These are phyloP conservation scores for Hylaea fasciaria DNA, from an alignment of 2,888 invertebrate species.

Conservation along the genomic window DNA sequence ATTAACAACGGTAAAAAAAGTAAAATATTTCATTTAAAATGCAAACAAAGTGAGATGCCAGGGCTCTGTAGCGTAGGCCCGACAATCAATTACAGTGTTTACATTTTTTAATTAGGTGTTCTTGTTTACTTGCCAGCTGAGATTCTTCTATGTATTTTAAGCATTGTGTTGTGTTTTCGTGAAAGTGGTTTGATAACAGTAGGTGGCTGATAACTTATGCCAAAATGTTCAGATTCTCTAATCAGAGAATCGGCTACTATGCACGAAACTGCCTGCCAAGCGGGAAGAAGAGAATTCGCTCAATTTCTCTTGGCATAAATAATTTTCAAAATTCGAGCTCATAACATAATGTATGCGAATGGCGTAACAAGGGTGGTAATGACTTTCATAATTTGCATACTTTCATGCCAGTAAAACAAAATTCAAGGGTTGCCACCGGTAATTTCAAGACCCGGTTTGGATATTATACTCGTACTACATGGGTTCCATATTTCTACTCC, in stretches of 20 bases:
- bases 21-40: slow-evolving; percentile 13
- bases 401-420: slow-evolving; percentile 22
- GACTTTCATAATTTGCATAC: slow-evolving; percentile 30
- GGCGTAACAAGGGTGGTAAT: slow-evolving; percentile 18
- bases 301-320: slow-evolving; percentile 3
- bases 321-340: slow-evolving; percentile 7
- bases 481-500: slow-evolving; percentile 8
- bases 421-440: slow-evolving; percentile 22
- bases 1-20: too few species aligned
- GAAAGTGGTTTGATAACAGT: too few species aligned
- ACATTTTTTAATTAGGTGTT: slow-evolving; percentile 9
- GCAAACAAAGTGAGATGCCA: slow-evolving; percentile 3
- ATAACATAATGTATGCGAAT: slow-evolving; percentile 12
- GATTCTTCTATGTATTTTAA: too few species aligned
- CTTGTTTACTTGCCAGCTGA: slow-evolving; percentile 2
- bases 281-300: not conserved
- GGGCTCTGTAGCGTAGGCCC: not conserved
- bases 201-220: too few species aligned
- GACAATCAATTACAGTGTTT: slow-evolving; percentile 14
- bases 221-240: too few species aligned
- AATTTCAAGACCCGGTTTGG: slow-evolving; percentile 15
- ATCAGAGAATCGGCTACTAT: too few species aligned
- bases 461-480: slow-evolving; percentile 5
- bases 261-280: not conserved
- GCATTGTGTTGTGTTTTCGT: too few species aligned